Percentiles rank a stretch among this genome's conserved stretches.
Evolutionary conservation across 2,113 vertebrate species (phyloP).

Genomic region (Monarcha castaneiventris): DNA sequence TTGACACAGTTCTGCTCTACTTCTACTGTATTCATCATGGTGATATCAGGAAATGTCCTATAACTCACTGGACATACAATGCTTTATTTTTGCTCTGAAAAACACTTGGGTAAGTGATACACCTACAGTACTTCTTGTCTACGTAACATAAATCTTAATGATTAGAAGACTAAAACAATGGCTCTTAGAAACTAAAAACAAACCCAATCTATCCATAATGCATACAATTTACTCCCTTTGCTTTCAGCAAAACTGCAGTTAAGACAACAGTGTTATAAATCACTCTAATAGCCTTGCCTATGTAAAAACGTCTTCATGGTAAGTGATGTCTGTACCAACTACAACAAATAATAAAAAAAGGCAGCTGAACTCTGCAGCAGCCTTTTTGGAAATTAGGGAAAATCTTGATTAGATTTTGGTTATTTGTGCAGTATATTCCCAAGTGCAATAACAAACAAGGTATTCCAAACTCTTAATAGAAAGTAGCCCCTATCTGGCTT

Average conservation of each 20-base stretch:
- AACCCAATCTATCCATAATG: neutral
- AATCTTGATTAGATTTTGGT: slow-evolving; percentile 31
- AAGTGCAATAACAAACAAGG: neutral
- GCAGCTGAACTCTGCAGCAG: slow-evolving; percentile 24
- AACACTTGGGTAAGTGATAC: neutral
- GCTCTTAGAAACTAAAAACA: neutral
- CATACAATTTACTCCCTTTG: neutral
- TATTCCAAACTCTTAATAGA: neutral
- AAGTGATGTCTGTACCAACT: neutral
- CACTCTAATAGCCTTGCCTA: slow-evolving; percentile 29
- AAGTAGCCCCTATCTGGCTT: neutral
- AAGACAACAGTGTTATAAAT: slow-evolving; percentile 26
- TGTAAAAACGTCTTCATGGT: neutral
- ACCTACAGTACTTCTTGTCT: neutral
- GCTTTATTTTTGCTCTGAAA: neutral
- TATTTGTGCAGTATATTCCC: neutral
- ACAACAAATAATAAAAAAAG: slow-evolving; percentile 13
- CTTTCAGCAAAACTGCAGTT: slow-evolving; percentile 33
- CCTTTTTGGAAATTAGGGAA: slow-evolving; percentile 6
- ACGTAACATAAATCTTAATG: neutral
- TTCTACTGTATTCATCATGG: neutral
- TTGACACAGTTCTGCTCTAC: neutral
- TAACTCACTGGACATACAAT: neutral
- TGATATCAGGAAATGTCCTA: neutral
- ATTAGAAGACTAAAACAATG: neutral